These are phyloP conservation scores for Wasmannia auropunctata DNA, from an alignment of 1,140 invertebrate genomes.

Conservation along the genomic window DNA sequence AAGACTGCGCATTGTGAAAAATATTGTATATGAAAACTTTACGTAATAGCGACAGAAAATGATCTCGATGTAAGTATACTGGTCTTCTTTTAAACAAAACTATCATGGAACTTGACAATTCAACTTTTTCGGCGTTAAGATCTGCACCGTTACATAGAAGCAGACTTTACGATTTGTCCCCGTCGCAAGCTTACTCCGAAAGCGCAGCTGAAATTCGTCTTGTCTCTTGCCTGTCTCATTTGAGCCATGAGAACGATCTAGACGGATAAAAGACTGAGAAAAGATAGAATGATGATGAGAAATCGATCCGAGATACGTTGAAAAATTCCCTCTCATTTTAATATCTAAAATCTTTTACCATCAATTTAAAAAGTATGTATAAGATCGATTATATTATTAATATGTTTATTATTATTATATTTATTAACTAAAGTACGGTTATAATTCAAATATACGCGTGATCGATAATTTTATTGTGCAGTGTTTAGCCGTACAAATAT, in stretches of 20 bases:
- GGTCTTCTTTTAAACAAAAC: background rate
- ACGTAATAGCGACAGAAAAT: slow-evolving; percentile 7
- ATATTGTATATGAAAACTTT: background rate
- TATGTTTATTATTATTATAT: background rate
- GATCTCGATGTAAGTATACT: background rate
- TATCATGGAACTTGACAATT: slow-evolving; percentile 13
- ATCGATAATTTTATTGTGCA: background rate
- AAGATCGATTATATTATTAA: too few species aligned
- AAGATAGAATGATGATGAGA: slow-evolving; percentile 5
- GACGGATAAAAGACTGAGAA: background rate
- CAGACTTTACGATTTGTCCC: slow-evolving; percentile 51
- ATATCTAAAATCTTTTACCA: background rate
- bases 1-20: background rate
- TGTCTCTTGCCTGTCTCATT: slow-evolving; percentile 33
- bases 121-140: slow-evolving; percentile 32
- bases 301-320: background rate
- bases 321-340: background rate
- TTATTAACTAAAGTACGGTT: background rate
- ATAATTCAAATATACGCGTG: background rate
- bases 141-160: background rate
- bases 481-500: background rate
- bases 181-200: background rate
- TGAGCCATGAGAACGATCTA: background rate
- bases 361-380: background rate
- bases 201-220: slow-evolving; percentile 26